Percentiles rank a stretch among this genome's conserved stretches.
Conservation (phyloP, 2,888 invertebrate species). For the Erannis defoliaria region DNA sequence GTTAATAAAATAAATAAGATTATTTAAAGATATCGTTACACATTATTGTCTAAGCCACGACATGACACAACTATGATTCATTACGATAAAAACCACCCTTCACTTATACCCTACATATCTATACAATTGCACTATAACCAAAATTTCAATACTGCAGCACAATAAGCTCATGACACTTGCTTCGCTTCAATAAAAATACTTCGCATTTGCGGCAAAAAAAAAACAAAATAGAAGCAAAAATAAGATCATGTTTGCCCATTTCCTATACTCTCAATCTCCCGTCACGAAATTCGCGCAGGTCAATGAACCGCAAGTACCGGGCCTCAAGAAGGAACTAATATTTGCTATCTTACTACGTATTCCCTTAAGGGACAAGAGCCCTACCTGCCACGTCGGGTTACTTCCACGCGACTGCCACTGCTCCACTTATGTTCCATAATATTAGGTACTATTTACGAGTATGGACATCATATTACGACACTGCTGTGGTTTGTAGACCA, state of each 20-base stretch:
- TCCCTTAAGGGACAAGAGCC: conserved; percentile 73
- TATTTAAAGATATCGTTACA: not conserved
- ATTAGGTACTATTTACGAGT: conserved; percentile 38
- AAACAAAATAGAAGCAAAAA: conserved; percentile 5
- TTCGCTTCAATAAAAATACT: too few species aligned
- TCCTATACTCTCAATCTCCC: conserved; percentile 30
- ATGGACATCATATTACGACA: conserved; percentile 10
- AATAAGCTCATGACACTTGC: conserved; percentile 10
- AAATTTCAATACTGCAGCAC: conserved; percentile 8
- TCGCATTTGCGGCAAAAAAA: too few species aligned
- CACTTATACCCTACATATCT: not conserved
- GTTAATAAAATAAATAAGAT: too few species aligned
- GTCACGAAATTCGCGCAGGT: conserved; percentile 73
- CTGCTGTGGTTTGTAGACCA: not conserved
- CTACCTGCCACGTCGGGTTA: conserved; percentile 68
- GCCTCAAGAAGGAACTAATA: conserved; percentile 78
- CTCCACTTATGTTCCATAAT: conserved; percentile 43
- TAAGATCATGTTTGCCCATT: conserved; percentile 28
- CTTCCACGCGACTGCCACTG: conserved; percentile 72
- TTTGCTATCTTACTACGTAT: conserved; percentile 77
- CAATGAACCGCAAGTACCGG: conserved; percentile 73
- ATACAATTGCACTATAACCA: not conserved
- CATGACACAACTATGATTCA: not conserved
- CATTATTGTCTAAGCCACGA: not conserved
- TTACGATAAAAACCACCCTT: not conserved